Evolutionary conservation across 2,888 invertebrate species (phyloP).

Genomic region (Ormia ochracea): DNA sequence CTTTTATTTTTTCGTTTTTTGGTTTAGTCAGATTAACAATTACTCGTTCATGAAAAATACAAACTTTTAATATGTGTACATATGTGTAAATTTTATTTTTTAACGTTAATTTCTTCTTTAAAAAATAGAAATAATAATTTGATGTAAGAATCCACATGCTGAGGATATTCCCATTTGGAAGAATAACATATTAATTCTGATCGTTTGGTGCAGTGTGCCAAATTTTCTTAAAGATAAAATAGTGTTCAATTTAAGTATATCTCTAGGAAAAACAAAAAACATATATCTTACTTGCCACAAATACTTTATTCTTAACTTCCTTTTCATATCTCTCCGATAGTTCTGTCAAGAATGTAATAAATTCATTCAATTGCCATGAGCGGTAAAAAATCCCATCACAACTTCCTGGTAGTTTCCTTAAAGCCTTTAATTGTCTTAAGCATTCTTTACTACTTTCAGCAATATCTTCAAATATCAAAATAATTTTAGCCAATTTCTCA

Average conservation of each 20-base stretch:
- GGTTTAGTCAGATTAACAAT: constrained; percentile 16
- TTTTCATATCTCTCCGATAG: constrained; percentile 67
- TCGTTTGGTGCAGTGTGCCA: constrained; percentile 70
- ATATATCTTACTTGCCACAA: constrained; percentile 70
- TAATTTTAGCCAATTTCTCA: constrained; percentile 71
- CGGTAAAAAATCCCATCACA: constrained; percentile 68
- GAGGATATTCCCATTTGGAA: constrained; percentile 73
- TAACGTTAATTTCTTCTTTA: constrained; percentile 67
- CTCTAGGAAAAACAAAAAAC: too few species aligned
- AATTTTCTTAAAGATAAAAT: constrained; percentile 65
- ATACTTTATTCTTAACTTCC: constrained; percentile 69
- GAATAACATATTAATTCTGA: constrained; percentile 68
- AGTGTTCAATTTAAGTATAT: neutral
- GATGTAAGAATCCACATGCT: constrained; percentile 69
- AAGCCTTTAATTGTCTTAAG: constrained; percentile 68
- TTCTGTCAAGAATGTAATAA: constrained; percentile 67
- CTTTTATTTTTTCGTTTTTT: constrained; percentile 30
- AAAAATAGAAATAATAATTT: constrained; percentile 68
- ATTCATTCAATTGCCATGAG: constrained; percentile 72
- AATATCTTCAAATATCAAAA: constrained; percentile 71
- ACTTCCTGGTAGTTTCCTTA: constrained; percentile 67
- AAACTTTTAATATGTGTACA: too few species aligned
- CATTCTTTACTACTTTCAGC: constrained; percentile 66
- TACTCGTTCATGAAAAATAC: constrained; percentile 2
- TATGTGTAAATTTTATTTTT: constrained; percentile 12